Percentiles rank a stretch among this genome's conserved stretches.
These are phyloP conservation scores for Chironomus tentans DNA, from an alignment of 2,888 invertebrate species.

Conservation along the genomic window DNA sequence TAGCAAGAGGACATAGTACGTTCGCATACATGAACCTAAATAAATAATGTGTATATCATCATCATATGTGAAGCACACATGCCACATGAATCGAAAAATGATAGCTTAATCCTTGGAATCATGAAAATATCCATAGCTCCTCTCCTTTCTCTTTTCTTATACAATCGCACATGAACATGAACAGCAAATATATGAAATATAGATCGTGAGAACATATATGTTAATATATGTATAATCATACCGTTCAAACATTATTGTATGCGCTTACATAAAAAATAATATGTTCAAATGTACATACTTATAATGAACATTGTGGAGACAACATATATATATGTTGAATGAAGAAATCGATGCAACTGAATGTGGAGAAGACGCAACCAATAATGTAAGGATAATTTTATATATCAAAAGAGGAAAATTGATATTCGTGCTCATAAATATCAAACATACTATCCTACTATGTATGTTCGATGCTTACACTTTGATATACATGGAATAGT, in stretches of 20 bases:
- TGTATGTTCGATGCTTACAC: neutral
- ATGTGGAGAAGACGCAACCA: neutral
- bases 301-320: neutral
- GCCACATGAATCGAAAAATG: constrained; percentile 22
- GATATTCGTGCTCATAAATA: constrained; percentile 7
- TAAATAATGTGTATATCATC: constrained; percentile 24
- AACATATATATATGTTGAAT: neutral
- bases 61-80: constrained; percentile 3
- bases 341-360: neutral
- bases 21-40: constrained; percentile 7
- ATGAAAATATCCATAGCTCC: neutral
- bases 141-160: neutral
- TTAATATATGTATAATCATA: neutral
- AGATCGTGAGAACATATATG: no score
- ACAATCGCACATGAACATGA: neutral
- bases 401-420: constrained; percentile 21
- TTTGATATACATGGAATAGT: neutral
- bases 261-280: neutral
- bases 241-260: neutral
- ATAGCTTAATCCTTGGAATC: constrained; percentile 25
- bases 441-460: neutral
- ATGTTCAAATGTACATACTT: neutral
- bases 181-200: no score
- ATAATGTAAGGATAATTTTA: constrained; percentile 17
- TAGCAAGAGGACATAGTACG: neutral